phyloP scores from a whole-genome alignment of 2,797 vertebrate species.

The Mycteria americana region DNA sequence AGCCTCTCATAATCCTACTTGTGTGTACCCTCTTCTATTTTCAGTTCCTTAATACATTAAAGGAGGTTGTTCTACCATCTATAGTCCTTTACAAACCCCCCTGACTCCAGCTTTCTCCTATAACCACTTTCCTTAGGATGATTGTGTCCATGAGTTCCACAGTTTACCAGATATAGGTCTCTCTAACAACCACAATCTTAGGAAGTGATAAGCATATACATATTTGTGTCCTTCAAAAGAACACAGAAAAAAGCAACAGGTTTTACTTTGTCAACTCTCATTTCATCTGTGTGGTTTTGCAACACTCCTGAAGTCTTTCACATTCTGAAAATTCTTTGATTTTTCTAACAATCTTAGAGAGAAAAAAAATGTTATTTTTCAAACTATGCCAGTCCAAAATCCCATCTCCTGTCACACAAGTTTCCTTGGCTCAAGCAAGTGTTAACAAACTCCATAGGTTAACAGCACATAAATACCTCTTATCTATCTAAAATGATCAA shows the following conservation, averaged over 20 bases:
- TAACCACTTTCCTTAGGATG: neutral
- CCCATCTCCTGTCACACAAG: neutral
- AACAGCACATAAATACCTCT: neutral
- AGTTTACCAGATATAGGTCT: neutral
- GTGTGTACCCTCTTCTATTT: neutral
- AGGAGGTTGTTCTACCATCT: neutral
- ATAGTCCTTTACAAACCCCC: neutral
- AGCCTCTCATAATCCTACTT: neutral
- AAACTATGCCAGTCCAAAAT: neutral
- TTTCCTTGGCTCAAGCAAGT: neutral
- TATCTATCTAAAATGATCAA: neutral
- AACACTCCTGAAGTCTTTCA: neutral
- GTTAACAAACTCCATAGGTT: neutral
- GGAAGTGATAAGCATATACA: neutral
- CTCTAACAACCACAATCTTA: neutral
- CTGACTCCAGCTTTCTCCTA: neutral
- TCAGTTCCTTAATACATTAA: neutral
- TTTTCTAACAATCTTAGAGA: neutral
- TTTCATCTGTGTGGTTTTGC: neutral
- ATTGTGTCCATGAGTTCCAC: neutral
- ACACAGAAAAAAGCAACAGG: accelerated
- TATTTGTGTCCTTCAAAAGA: neutral
- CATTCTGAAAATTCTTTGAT: neutral
- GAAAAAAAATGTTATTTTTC: neutral
- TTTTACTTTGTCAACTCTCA: neutral